Conservation (phyloP, 2,797 vertebrate species). For the Chelon auratus region DNA sequence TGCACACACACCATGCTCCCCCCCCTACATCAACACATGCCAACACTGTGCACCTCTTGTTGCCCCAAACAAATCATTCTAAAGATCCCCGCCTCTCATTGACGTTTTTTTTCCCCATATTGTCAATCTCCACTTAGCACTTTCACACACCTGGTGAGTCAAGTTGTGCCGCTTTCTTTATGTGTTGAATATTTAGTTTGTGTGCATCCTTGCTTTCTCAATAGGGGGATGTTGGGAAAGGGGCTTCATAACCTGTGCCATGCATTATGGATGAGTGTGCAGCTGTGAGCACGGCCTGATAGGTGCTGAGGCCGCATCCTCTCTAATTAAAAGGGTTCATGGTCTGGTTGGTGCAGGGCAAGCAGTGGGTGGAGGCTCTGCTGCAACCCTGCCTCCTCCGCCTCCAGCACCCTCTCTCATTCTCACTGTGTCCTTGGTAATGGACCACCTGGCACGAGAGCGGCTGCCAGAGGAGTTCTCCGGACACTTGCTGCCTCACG, state of each 20-base stretch:
- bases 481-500: constrained; percentile 68
- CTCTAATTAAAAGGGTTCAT: constrained; percentile 82
- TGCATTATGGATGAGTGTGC: constrained; percentile 81
- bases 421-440: constrained; percentile 73
- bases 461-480: constrained; percentile 72
- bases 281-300: constrained; percentile 72
- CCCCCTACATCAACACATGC: constrained; percentile 61
- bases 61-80: constrained; percentile 53
- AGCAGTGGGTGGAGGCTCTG: constrained; percentile 68
- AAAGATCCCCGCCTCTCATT: constrained; percentile 65
- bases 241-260: constrained; percentile 71
- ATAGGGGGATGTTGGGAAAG: constrained; percentile 47
- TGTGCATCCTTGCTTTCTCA: constrained; percentile 54
- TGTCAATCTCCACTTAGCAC: constrained; percentile 78
- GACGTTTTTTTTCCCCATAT: constrained; percentile 68
- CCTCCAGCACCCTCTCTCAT: constrained; percentile 57
- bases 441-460: constrained; percentile 76
- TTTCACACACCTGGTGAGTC: constrained; percentile 74
- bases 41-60: constrained; percentile 49
- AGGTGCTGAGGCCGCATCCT: constrained; percentile 79
- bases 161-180: constrained; percentile 56
- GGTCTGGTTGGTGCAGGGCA: constrained; percentile 77
- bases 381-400: constrained; percentile 53
- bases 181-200: constrained; percentile 46
- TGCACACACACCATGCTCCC: constrained; percentile 63